Evolutionary conservation across 2,888 invertebrate species (phyloP).

Genomic region (Biston stratarius): DNA sequence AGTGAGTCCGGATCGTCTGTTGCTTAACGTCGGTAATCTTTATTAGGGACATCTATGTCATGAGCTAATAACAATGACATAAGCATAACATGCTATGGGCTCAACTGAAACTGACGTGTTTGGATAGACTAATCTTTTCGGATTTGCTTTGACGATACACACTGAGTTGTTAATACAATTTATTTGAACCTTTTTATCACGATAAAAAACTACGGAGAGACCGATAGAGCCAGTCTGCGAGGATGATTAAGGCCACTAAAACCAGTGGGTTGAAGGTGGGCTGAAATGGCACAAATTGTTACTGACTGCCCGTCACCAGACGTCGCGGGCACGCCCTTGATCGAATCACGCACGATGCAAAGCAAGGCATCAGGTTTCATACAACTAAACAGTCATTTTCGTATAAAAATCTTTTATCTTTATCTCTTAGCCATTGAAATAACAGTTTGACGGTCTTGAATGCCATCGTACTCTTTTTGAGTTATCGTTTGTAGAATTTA

Average conservation of each 20-base stretch:
- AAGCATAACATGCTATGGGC: conserved; percentile 1
- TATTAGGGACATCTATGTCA: too few species aligned
- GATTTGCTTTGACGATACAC: conserved; percentile 14
- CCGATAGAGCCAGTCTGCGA: conserved; percentile 35
- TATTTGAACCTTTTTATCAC: conserved; percentile 32
- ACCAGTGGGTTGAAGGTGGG: conserved; percentile 54
- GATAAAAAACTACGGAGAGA: conserved; percentile 33
- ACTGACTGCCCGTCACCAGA: conserved; percentile 37
- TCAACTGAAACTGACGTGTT: conserved; percentile 4
- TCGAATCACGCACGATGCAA: conserved; percentile 23
- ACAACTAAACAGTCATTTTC: conserved; percentile 10
- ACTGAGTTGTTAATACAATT: conserved; percentile 22
- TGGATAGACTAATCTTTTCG: conserved; percentile 7
- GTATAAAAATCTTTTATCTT: conserved; percentile 8
- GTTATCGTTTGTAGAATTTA: conserved; percentile 22
- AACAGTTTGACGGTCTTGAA: conserved; percentile 12
- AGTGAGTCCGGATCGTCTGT: too few species aligned
- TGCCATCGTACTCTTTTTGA: conserved; percentile 8
- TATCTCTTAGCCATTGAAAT: conserved; percentile 8
- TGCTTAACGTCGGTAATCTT: too few species aligned
- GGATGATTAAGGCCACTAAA: conserved; percentile 48
- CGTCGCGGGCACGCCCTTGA: conserved; percentile 36
- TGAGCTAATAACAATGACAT: conserved; percentile 6
- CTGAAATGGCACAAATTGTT: conserved; percentile 59
- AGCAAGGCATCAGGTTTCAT: conserved; percentile 18